Evolutionary conservation across 2,113 vertebrate genomes (phyloP).

Genomic region (Stomatorhinus ivindoensis): DNA sequence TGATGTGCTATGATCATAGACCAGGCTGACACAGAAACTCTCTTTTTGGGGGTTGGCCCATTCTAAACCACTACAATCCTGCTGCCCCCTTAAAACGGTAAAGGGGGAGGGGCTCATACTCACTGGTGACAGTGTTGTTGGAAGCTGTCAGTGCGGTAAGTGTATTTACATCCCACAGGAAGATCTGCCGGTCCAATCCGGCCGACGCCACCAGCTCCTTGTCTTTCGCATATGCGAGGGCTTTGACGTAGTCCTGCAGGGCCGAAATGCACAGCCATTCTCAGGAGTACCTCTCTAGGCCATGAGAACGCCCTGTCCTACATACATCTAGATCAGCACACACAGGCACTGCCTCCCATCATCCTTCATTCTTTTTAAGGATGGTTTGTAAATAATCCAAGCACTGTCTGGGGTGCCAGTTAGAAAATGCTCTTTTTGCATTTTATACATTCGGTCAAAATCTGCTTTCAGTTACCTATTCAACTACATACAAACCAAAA

Average conservation of each 20-base stretch:
- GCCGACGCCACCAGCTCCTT: constrained; percentile 96
- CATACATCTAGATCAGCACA: neutral
- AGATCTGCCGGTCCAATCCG: constrained; percentile 95
- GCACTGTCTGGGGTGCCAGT: neutral
- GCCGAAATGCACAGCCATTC: constrained; percentile 14
- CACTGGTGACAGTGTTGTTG: constrained; percentile 99
- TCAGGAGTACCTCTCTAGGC: neutral
- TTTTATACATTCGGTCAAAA: neutral
- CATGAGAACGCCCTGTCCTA: neutral
- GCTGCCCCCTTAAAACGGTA: neutral
- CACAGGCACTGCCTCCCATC: neutral
- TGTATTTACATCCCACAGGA: constrained; percentile 99
- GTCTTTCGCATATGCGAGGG: constrained; percentile 94
- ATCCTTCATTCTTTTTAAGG: neutral
- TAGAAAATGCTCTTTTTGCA: neutral
- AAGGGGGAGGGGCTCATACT: constrained; percentile 38
- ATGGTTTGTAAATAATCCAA: neutral
- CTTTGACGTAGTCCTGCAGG: constrained; percentile 91
- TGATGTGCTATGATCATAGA: neutral
- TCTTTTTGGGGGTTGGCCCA: neutral
- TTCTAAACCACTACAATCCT: neutral
- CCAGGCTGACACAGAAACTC: neutral
- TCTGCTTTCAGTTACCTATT: neutral
- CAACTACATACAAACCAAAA: neutral
- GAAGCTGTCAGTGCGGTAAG: constrained; percentile 95